Percentiles rank a stretch among this genome's conserved stretches.
Evolutionary conservation across 2,797 vertebrate genomes (phyloP).

Genomic region (Ataeniobius toweri): DNA sequence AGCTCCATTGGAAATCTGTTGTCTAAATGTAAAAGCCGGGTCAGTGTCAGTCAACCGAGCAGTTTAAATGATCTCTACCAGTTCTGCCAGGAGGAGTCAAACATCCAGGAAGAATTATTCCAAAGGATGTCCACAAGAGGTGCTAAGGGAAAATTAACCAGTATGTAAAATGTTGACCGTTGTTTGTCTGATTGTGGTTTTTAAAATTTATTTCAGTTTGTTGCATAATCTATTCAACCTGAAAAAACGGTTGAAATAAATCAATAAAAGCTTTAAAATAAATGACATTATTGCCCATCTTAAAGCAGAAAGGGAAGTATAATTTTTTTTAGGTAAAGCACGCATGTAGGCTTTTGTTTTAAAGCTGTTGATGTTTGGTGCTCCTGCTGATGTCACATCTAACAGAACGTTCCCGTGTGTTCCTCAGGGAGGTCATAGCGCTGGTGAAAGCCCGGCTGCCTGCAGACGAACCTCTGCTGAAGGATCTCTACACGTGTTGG

Average conservation of each 20-base stretch:
- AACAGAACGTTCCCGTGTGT: constrained; percentile 3
- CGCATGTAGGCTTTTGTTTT: not conserved
- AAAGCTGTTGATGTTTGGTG: not conserved
- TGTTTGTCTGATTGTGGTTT: no score
- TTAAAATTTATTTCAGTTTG: no score
- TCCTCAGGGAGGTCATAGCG: constrained; percentile 89
- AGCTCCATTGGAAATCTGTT: no score
- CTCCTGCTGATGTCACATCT: not conserved
- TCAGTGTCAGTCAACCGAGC: no score
- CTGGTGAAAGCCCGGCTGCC: constrained; percentile 90
- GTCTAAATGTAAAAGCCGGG: no score
- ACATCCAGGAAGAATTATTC: not conserved
- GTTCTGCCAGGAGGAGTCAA: not conserved
- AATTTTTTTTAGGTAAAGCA: no score
- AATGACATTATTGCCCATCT: not conserved
- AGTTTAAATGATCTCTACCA: no score
- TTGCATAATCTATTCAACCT: no score
- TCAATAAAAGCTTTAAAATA: not conserved
- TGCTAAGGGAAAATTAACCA: not conserved
- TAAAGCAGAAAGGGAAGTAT: not conserved
- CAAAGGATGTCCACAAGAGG: not conserved
- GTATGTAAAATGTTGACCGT: not conserved
- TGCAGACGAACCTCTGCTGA: constrained; percentile 87
- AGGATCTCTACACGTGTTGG: constrained; percentile 89
- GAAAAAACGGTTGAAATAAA: not conserved